These are phyloP conservation scores for Emydura subglobosa DNA, from an alignment of 2,113 vertebrate species.

Conservation along the genomic window DNA sequence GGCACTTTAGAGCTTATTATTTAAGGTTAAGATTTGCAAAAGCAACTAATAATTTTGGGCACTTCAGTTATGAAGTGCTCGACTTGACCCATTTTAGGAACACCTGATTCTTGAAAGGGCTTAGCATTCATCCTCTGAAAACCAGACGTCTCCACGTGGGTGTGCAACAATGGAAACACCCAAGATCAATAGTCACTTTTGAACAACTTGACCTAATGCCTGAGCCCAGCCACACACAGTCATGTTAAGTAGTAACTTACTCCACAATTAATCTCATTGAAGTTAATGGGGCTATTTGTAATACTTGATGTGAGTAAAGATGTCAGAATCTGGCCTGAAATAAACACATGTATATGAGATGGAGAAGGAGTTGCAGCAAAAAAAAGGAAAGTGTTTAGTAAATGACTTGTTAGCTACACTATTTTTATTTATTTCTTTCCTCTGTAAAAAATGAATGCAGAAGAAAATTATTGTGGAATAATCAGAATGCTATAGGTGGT, in stretches of 20 bases:
- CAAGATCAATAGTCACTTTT: neutral
- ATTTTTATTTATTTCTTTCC: neutral
- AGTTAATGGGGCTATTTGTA: neutral
- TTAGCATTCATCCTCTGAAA: neutral
- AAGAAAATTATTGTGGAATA: neutral
- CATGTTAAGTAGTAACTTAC: neutral
- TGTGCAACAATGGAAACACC: neutral
- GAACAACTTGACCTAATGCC: neutral
- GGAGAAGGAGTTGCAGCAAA: neutral
- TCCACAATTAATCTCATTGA: neutral
- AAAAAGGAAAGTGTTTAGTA: neutral
- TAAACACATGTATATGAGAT: neutral
- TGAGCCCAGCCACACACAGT: neutral
- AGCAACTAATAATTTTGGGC: neutral
- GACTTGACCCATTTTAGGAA: neutral
- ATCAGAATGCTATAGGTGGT: neutral
- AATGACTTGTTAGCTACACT: neutral
- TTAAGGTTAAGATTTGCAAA: neutral
- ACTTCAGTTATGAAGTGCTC: neutral
- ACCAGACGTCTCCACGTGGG: neutral
- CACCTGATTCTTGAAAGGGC: neutral
- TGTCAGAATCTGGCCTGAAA: neutral
- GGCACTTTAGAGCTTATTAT: neutral
- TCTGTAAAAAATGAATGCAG: neutral
- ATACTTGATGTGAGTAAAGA: neutral